Conservation (phyloP, 92 coral and sea anemone genomes). For the Palythoa grandiflora region DNA sequence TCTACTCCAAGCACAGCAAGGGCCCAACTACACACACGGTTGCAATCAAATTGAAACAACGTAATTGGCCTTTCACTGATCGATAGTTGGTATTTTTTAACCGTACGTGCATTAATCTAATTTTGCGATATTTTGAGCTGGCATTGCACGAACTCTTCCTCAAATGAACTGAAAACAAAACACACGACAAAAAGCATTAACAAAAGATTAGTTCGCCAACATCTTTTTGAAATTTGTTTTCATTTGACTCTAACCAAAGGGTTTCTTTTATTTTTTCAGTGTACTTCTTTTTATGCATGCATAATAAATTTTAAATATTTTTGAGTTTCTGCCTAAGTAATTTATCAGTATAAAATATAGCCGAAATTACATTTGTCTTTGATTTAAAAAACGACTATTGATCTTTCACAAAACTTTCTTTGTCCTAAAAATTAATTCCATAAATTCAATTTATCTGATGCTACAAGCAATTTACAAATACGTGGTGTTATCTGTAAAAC, state of each 20-base stretch:
- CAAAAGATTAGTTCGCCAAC: not conserved
- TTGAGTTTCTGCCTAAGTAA: not conserved
- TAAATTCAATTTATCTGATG: not conserved
- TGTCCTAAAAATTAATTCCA: not conserved
- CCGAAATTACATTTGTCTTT: not conserved
- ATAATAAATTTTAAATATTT: not conserved
- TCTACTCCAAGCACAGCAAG: not conserved
- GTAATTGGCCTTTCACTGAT: too few species aligned
- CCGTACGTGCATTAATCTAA: not conserved
- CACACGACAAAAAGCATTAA: not conserved
- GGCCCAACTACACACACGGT: not conserved
- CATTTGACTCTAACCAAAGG: not conserved
- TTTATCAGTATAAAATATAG: not conserved
- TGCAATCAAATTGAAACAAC: not conserved
- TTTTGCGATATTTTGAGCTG: not conserved
- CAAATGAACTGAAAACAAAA: not conserved
- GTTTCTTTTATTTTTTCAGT: not conserved
- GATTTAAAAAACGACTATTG: not conserved
- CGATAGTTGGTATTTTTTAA: not conserved
- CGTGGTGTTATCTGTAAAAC: not conserved
- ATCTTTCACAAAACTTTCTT: not conserved
- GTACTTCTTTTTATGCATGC: conserved; percentile 5
- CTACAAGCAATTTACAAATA: not conserved
- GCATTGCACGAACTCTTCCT: not conserved
- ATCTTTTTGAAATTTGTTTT: conserved; percentile 3